Evolutionary conservation across 2,888 invertebrate genomes (phyloP).

Genomic region (Hypomecis punctinalis): DNA sequence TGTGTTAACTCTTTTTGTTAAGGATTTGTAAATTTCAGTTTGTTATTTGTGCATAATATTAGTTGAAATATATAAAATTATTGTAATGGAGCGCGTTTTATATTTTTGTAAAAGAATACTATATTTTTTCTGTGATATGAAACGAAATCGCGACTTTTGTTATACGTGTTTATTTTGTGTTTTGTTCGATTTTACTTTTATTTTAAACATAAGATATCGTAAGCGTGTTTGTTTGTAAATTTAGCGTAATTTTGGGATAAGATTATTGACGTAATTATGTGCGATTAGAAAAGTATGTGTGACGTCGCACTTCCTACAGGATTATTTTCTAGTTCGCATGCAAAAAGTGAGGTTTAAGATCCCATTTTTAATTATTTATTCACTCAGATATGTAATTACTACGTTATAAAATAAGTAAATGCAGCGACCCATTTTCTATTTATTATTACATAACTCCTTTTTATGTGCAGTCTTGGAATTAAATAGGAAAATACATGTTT

Average conservation of each 20-base stretch:
- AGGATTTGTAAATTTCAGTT: conserved; percentile 53
- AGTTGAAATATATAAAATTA: conserved; percentile 6
- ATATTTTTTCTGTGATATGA: conserved; percentile 68
- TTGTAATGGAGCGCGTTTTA: conserved; percentile 28
- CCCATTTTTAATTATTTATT: too few relatives aligned
- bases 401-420: too few relatives aligned
- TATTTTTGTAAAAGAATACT: conserved; percentile 53
- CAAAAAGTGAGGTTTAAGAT: too few relatives aligned
- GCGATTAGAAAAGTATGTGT: neutral
- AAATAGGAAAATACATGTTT: too few relatives aligned
- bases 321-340: too few relatives aligned
- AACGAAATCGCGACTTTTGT: conserved; percentile 59
- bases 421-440: too few relatives aligned
- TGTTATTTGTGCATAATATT: conserved; percentile 33
- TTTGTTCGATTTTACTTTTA: conserved; percentile 42
- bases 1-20: conserved; percentile 65
- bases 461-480: too few relatives aligned
- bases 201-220: neutral
- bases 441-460: too few relatives aligned
- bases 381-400: too few relatives aligned
- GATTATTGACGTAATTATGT: neutral
- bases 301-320: neutral
- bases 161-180: conserved; percentile 38
- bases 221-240: conserved; percentile 1
- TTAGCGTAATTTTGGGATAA: neutral